phyloP scores from a whole-genome alignment of 2,113 vertebrate genomes.

The Gopherus evgoodei region DNA sequence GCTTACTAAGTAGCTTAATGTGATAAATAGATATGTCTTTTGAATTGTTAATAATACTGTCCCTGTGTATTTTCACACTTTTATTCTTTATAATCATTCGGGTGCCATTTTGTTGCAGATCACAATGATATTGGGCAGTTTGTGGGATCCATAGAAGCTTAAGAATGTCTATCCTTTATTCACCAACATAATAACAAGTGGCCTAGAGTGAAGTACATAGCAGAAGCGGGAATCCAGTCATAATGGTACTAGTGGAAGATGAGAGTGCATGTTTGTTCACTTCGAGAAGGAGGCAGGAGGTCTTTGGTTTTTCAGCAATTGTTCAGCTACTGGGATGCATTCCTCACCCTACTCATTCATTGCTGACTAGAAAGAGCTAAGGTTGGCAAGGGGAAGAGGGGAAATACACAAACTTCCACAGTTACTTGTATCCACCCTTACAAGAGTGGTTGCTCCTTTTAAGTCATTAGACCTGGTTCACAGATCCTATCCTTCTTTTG shows the following conservation, averaged over 20 bases:
- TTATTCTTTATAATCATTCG: not conserved
- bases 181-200: not conserved
- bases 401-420: not conserved
- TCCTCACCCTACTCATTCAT: not conserved
- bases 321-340: not conserved
- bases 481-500: not conserved
- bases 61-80: not conserved
- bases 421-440: not conserved
- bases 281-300: not conserved
- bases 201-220: not conserved
- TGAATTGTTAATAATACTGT: not conserved
- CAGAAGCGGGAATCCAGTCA: not conserved
- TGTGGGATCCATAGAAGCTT: not conserved
- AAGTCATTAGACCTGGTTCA: not conserved
- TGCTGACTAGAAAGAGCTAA: not conserved
- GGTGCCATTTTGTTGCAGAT: not conserved
- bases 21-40: not conserved
- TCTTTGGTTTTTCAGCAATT: not conserved
- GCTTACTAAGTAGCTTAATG: not conserved
- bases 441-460: not conserved
- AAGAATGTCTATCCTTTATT: not conserved
- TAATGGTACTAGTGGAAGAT: not conserved
- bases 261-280: not conserved
- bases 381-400: not conserved
- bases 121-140: not conserved